phyloP scores from a whole-genome alignment of 2,113 vertebrate genomes.

The Cnemophilus loriae region DNA sequence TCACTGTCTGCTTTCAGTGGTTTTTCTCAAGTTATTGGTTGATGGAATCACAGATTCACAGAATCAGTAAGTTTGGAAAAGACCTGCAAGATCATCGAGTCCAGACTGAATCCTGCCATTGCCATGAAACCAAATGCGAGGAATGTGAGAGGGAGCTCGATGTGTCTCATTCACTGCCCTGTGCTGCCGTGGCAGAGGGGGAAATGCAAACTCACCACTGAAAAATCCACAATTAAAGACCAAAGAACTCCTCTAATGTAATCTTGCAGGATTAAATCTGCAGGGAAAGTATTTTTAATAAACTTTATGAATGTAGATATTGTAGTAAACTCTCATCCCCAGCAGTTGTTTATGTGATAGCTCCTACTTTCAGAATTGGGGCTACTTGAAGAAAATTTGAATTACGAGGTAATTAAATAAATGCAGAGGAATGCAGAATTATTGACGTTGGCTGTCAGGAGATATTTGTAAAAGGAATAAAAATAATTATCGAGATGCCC shows the following conservation, averaged over 20 bases:
- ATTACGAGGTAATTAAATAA: conserved; percentile 22
- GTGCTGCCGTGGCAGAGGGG: background rate
- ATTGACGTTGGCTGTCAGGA: conserved; percentile 48
- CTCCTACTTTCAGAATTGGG: background rate
- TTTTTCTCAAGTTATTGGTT: rapidly evolving
- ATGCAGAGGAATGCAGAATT: conserved; percentile 36
- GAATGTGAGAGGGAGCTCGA: background rate
- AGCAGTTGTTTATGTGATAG: background rate
- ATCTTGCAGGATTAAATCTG: background rate
- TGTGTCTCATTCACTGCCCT: background rate
- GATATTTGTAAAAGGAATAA: conserved; percentile 58
- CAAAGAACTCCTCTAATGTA: background rate
- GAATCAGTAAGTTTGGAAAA: background rate
- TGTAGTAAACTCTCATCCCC: background rate
- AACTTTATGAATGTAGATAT: background rate
- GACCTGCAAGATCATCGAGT: background rate
- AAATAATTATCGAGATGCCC: conserved; percentile 52
- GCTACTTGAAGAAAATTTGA: conserved; percentile 3
- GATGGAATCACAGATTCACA: background rate
- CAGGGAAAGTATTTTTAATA: background rate
- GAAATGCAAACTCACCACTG: background rate
- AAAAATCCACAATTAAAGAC: background rate
- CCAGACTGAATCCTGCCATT: background rate
- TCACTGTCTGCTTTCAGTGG: too few species aligned
- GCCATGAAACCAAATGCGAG: background rate